Conservation (phyloP, 2,888 invertebrate species). For the Dilophus febrilis region DNA sequence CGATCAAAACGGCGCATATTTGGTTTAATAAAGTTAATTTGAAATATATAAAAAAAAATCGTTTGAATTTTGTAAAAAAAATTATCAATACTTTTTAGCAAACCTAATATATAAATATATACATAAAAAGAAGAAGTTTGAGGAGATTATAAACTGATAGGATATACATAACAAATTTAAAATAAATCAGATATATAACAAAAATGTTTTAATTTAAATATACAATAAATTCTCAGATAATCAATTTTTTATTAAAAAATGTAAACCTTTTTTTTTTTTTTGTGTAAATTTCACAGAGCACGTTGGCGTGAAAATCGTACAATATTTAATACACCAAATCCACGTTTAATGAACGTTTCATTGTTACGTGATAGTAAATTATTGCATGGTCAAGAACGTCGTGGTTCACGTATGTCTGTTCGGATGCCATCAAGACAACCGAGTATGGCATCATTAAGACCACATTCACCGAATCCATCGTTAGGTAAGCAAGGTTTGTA, state of each 20-base stretch:
- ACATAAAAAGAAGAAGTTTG: too few species aligned
- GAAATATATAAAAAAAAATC: too few species aligned
- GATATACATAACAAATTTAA: neutral
- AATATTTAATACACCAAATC: conserved; percentile 88
- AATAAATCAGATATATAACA: neutral
- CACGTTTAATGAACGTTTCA: conserved; percentile 83
- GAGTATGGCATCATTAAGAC: conserved; percentile 68
- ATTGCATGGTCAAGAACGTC: conserved; percentile 55
- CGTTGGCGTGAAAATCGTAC: conserved; percentile 83
- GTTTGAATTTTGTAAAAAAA: too few species aligned
- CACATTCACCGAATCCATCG: conserved; percentile 45
- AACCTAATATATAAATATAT: too few species aligned
- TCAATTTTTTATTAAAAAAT: too few species aligned
- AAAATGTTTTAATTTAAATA: too few species aligned
- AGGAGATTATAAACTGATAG: too few species aligned
- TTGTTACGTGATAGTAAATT: conserved; percentile 65
- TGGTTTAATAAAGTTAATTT: too few species aligned
- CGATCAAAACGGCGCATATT: too few species aligned
- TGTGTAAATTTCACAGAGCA: conserved; percentile 38
- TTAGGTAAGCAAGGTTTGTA: conserved; percentile 31
- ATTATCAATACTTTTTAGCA: too few species aligned
- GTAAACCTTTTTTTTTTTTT: too few species aligned
- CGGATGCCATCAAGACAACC: conserved; percentile 69
- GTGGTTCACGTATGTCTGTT: conserved; percentile 63
- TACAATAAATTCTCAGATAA: too few species aligned